These are phyloP conservation scores for Cerceris ruficornis DNA, from an alignment of 2,888 invertebrate genomes.

Conservation along the genomic window DNA sequence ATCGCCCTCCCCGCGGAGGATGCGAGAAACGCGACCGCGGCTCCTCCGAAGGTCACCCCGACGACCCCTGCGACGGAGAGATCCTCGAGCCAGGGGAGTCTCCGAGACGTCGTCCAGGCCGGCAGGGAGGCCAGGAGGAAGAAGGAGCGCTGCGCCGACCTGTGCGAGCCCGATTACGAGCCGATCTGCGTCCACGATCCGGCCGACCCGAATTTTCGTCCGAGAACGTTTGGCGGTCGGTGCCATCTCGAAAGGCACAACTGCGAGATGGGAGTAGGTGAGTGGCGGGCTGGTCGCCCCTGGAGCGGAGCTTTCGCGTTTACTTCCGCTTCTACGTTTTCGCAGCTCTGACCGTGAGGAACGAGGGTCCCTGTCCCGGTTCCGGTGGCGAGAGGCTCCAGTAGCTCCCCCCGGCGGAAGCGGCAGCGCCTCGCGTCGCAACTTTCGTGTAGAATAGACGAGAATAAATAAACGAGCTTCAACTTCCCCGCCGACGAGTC, in stretches of 20 bases:
- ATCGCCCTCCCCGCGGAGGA: conserved; percentile 31
- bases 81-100: conserved; percentile 69
- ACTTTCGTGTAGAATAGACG: not conserved
- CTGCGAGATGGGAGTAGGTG: conserved; percentile 86
- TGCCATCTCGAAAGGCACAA: conserved; percentile 87
- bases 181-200: conserved; percentile 86
- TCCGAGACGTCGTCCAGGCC: conserved; percentile 78
- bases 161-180: conserved; percentile 81
- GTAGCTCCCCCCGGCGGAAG: too few species aligned
- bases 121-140: conserved; percentile 86
- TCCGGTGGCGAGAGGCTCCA: too few species aligned
- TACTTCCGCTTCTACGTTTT: not conserved
- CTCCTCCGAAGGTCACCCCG: conserved; percentile 69
- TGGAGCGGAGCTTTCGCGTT: not conserved
- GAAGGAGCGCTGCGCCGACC: conserved; percentile 84
- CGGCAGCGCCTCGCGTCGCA: not conserved
- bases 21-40: conserved; percentile 46
- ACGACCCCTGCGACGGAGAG: conserved; percentile 67
- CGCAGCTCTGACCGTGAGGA: not conserved
- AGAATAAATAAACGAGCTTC: too few species aligned
- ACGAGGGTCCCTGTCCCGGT: too few species aligned
- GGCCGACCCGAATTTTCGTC: conserved; percentile 82
- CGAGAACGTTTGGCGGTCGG: conserved; percentile 85
- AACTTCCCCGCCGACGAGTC: too few species aligned
- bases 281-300: conserved; percentile 71